These are phyloP conservation scores for Rhingia rostrata DNA, from an alignment of 2,888 invertebrate genomes.

Conservation along the genomic window DNA sequence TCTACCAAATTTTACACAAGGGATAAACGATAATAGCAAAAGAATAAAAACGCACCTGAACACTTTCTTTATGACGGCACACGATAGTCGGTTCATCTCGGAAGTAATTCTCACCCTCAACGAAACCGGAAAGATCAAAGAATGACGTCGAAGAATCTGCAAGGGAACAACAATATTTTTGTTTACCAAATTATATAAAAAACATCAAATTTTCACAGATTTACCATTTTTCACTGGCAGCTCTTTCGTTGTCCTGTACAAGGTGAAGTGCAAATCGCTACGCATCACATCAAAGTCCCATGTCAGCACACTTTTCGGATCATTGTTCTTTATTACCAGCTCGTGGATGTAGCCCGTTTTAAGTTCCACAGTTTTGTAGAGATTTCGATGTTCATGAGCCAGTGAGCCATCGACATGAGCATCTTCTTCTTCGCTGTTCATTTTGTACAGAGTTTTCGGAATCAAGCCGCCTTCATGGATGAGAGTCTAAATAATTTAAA, in stretches of 20 bases:
- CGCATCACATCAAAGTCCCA: constrained; percentile 98
- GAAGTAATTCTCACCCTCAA: constrained; percentile 90
- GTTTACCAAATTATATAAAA: not conserved
- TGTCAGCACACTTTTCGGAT: constrained; percentile 94
- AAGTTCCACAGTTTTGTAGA: constrained; percentile 81
- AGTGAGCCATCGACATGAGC: constrained; percentile 75
- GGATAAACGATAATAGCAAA: too few species aligned
- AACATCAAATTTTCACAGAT: not conserved
- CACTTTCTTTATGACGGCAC: constrained; percentile 96
- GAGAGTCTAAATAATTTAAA: constrained; percentile 85
- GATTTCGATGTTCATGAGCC: constrained; percentile 80
- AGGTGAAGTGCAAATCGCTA: constrained; percentile 93
- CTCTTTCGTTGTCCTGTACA: constrained; percentile 83
- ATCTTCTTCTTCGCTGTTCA: constrained; percentile 82
- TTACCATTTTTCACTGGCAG: constrained; percentile 80
- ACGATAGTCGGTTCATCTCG: constrained; percentile 91
- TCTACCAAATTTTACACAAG: too few species aligned
- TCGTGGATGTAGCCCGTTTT: constrained; percentile 87
- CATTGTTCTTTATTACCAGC: constrained; percentile 90
- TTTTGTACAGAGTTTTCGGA: constrained; percentile 92
- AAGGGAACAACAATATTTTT: constrained; percentile 8
- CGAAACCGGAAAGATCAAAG: constrained; percentile 87
- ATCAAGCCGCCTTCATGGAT: constrained; percentile 94
- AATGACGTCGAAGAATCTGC: constrained; percentile 84
- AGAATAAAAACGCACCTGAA: constrained; percentile 86